Base-by-base conservation (phyloP, 2,797 vertebrate species). In the Kryptolebias ocellatus region DNA sequence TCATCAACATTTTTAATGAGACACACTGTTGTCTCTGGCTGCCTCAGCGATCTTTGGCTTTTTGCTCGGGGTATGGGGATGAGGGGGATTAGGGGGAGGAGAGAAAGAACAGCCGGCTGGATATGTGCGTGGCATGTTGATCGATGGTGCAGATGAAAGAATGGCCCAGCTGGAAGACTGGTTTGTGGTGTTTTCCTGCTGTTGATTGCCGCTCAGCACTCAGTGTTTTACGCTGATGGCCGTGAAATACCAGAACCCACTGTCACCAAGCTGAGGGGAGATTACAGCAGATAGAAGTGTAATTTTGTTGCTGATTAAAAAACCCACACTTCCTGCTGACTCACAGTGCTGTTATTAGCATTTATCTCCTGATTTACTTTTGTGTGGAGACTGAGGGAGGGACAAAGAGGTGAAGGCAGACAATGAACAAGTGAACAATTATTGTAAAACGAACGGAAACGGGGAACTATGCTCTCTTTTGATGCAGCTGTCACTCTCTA, bases 1-100 rank as follows among this genome's bases (percentile, higher is more conserved):
- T 76, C 81, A 72, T 79, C 84, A 86, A 61, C 83, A 76, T 81
- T 74, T 85, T 83, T 80, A 80, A 84, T 77, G 80, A 85, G 60
- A 76, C 72, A 57, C 62, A 34, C 47, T 58, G 60, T 55, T 10
- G 51, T 58, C 78, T 65, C 74, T 51, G 78, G 69, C 77, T 53
- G 71, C 62, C 76, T 79, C 76, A 55, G 78, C 71, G 42, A 77
- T 81, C 79, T 78, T 71, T 87, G 71, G 79, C 83, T 81, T 81
- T 51, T 75, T 79, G 61, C 73, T 57, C 29, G 0, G 58, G 42
- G 61, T 77, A 81, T 56, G 77, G 74, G 77, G 74, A 83, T 88
- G 84, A 88, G 60, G 70, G 70, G 83, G 74, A 88, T 86, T 85
- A 88, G 62, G 63, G 67, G 17, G 57, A 42, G 54, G 64, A 60